These are phyloP conservation scores for Argynnis bischoffii DNA, from an alignment of 2,888 invertebrate genomes.

Conservation along the genomic window DNA sequence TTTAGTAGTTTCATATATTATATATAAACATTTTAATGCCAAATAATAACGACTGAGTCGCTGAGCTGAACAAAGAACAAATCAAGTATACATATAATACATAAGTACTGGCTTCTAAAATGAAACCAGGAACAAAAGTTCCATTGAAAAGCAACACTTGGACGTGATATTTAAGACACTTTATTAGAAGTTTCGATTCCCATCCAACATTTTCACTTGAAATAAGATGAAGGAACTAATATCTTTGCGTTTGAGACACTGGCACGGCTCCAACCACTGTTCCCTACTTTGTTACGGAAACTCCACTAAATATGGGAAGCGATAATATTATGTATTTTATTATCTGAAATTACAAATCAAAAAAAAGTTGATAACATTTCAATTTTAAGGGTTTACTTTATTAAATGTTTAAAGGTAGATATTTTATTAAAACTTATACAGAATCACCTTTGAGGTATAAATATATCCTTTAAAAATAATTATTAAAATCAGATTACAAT, in stretches of 20 bases:
- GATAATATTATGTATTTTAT: background rate
- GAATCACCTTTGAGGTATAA: no score
- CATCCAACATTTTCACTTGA: slow-evolving; percentile 15
- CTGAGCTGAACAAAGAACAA: background rate
- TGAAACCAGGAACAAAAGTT: slow-evolving; percentile 4
- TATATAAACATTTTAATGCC: no score
- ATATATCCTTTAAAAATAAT: no score
- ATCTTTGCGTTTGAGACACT: slow-evolving; percentile 20
- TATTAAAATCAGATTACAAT: no score
- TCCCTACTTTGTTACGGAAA: background rate
- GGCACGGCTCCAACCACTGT: slow-evolving; percentile 19
- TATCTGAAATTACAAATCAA: background rate
- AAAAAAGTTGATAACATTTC: no score
- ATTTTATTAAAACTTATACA: no score
- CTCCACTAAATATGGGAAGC: background rate
- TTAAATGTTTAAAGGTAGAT: no score
- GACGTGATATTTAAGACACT: slow-evolving; percentile 20
- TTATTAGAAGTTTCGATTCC: slow-evolving; percentile 22
- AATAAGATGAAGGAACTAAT: slow-evolving; percentile 24
- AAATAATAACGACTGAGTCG: no score
- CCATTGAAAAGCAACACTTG: slow-evolving; percentile 15
- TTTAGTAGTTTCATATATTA: no score
- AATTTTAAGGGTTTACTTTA: no score
- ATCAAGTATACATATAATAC: background rate
- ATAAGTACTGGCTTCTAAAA: background rate